These are phyloP conservation scores for Podocnemis expansa DNA, from an alignment of 2,113 vertebrate species.

Conservation along the genomic window DNA sequence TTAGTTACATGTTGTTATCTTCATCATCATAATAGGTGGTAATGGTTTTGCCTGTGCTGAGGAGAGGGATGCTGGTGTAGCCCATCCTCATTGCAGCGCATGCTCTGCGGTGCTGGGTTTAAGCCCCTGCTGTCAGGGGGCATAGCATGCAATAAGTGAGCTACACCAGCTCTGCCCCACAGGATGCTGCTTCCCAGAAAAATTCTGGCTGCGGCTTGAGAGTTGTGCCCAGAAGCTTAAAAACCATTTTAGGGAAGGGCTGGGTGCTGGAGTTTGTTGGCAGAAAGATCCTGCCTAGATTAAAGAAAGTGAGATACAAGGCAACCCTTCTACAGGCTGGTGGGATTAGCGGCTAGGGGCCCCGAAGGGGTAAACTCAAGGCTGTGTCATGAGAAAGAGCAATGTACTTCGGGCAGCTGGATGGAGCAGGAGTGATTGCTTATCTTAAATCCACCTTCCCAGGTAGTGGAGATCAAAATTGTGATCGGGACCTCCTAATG, in stretches of 20 bases:
- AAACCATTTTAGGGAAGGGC: neutral
- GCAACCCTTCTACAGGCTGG: neutral
- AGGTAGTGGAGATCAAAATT: neutral
- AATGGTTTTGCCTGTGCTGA: neutral
- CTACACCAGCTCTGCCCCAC: neutral
- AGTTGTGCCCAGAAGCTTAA: neutral
- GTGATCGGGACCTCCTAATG: neutral
- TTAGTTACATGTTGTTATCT: neutral
- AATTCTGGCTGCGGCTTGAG: neutral
- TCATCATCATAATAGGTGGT: neutral
- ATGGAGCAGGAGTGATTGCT: neutral
- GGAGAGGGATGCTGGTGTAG: neutral
- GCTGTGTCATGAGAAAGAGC: neutral
- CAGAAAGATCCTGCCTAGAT: neutral
- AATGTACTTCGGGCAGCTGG: neutral
- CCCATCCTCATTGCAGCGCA: neutral
- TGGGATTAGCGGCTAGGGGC: no score
- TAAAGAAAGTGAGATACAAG: neutral
- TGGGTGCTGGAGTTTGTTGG: neutral
- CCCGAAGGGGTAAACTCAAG: no score
- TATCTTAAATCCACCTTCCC: neutral
- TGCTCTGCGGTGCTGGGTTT: neutral
- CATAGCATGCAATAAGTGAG: neutral
- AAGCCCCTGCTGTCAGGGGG: neutral
- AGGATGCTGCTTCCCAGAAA: neutral